Conservation (phyloP, 2,797 vertebrate species). For the Strix occidentalis region DNA sequence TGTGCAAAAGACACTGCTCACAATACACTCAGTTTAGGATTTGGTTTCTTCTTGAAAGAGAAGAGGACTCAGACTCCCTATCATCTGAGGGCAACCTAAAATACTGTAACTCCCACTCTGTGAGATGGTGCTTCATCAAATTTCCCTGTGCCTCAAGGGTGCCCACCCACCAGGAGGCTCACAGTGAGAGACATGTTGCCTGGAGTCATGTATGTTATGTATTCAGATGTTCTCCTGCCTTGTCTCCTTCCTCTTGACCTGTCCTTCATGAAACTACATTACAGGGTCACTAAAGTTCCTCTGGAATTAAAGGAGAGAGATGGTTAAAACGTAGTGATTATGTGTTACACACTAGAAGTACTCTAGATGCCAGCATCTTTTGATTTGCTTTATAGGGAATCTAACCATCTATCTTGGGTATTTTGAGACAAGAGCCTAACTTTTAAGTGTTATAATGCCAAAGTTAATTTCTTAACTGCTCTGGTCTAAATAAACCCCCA, state of each 20-base stretch:
- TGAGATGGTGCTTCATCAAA: neutral
- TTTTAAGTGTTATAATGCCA: neutral
- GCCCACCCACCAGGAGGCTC: neutral
- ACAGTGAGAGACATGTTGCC: neutral
- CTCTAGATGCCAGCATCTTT: neutral
- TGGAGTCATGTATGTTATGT: no score
- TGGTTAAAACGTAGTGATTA: fast-evolving
- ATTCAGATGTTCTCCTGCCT: neutral
- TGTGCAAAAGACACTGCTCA: neutral
- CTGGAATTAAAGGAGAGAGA: neutral
- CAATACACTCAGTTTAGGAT: neutral
- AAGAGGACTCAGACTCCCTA: neutral
- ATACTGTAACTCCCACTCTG: fast-evolving
- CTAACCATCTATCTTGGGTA: neutral
- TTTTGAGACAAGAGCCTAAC: neutral
- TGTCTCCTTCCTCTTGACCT: neutral
- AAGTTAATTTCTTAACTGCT: neutral
- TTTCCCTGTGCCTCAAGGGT: neutral
- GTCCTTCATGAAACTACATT: neutral
- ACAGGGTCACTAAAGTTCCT: neutral
- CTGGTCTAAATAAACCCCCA: neutral
- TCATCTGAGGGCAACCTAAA: neutral
- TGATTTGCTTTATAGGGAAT: neutral
- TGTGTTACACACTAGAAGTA: neutral
- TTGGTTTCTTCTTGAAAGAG: neutral